These are phyloP conservation scores for Trachelus iudaicus DNA, from an alignment of 2,888 invertebrate species.

Conservation along the genomic window DNA sequence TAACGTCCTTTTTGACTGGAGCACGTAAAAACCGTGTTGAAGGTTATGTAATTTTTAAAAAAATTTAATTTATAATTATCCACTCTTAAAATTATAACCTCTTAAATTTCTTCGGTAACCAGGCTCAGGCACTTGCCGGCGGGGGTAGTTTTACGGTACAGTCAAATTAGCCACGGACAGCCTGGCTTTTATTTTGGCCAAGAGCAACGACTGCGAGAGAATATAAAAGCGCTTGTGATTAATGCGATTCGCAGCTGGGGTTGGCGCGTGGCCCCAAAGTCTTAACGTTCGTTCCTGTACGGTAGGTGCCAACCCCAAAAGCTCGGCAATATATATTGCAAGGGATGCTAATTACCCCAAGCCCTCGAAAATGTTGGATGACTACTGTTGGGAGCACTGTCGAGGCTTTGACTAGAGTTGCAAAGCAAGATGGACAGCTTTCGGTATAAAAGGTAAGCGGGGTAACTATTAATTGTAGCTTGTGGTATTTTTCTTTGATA, in stretches of 20 bases:
- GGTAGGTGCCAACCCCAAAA: slow-evolving; percentile 51
- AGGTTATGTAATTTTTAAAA: neutral
- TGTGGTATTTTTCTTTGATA: neutral
- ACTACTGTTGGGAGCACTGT: neutral
- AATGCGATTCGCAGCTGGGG: slow-evolving; percentile 63
- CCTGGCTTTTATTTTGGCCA: neutral
- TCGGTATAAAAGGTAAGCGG: neutral
- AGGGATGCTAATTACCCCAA: slow-evolving; percentile 54
- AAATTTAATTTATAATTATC: neutral
- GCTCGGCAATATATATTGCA: slow-evolving; percentile 38
- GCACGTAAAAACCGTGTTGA: neutral
- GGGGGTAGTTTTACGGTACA: neutral
- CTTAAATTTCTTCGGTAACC: neutral
- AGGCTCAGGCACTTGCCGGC: neutral
- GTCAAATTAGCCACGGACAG: neutral
- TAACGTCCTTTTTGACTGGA: slow-evolving; percentile 20
- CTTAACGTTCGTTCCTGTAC: slow-evolving; percentile 17
- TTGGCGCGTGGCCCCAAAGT: slow-evolving; percentile 45
- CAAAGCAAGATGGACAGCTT: neutral
- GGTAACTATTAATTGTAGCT: neutral
- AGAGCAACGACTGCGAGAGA: neutral
- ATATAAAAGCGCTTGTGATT: slow-evolving; percentile 48
- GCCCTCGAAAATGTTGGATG: slow-evolving; percentile 1
- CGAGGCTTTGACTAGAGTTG: neutral
- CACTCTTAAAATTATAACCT: neutral